Percentiles rank a stretch among this genome's conserved stretches.
Evolutionary conservation across 2,113 vertebrate species (phyloP).

Genomic region (Chionis minor): DNA sequence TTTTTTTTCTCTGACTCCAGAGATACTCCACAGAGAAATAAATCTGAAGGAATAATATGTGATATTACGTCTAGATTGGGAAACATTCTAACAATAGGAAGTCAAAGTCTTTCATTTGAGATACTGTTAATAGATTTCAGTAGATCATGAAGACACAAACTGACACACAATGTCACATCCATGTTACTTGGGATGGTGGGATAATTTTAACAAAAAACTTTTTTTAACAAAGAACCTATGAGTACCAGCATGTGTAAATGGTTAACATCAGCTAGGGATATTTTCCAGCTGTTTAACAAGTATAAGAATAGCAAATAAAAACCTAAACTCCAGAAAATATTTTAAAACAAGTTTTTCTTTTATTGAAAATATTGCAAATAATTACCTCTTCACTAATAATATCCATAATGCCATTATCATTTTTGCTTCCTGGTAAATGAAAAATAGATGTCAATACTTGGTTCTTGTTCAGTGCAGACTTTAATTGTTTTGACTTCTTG

Average conservation of each 20-base stretch:
- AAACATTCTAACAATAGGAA: not conserved
- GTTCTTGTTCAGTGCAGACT: not conserved
- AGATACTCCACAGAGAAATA: not conserved
- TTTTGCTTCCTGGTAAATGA: not conserved
- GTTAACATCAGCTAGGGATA: not conserved
- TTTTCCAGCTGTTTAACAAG: not conserved
- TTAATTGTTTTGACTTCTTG: not conserved
- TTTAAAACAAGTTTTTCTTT: not conserved
- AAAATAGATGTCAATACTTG: not conserved
- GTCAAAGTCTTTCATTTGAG: not conserved
- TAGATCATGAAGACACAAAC: not conserved
- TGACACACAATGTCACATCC: not conserved
- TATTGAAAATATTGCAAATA: not conserved
- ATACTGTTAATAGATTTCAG: not conserved
- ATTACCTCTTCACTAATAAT: not conserved
- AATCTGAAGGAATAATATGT: not conserved
- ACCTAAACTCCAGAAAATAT: not conserved
- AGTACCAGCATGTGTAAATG: not conserved
- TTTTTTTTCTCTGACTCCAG: not conserved
- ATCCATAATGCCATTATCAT: not conserved
- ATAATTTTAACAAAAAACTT: not conserved
- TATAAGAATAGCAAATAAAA: not conserved
- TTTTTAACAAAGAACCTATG: not conserved
- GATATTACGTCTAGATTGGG: not conserved
- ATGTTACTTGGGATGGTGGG: not conserved